Base-by-base conservation (phyloP, 2,113 vertebrate genomes). In the Pholis gunnellus region DNA sequence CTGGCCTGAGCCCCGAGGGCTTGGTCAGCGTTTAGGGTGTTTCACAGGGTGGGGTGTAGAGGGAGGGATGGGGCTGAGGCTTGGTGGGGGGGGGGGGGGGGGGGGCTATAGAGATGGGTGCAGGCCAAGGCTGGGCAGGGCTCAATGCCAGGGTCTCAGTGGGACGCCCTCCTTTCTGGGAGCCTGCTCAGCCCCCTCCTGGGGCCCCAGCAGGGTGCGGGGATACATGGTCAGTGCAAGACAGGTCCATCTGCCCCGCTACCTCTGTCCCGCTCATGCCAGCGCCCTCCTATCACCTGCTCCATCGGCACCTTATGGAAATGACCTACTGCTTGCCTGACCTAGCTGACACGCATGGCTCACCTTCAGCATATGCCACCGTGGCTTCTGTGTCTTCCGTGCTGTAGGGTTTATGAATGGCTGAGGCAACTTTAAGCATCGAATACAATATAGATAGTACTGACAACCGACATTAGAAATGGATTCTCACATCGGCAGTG, bases 181-280 rank as follows among this genome's bases (percentile, higher is more conserved):
- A 94, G 90, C 90, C 82, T 83, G 80, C 88, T 90, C 88, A 78
- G 79, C 71, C 88, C 90, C 92, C 91, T 90, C 91, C 90, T 78
- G 88, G 88, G 88, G 79, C 88, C 91, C 87, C 91, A 91, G 93
- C 91, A 63, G 92, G 94, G 88, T 77, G 89, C 90, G 85, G 89
- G 86, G 92, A 93, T 90, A 84, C 91, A 83, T 91, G 94, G 94
- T 95, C 94, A 95, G 94, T 92, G 94, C 94, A 95, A 95, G 94
- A 95, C 94, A 90, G 89, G 89, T 93, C 94, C 94, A 95, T 95
- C 94, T 95, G 94, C 93, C 94, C 93, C 87, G 82, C 86, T 88
- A 84, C 91, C 93, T 90, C 88, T 84, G 87, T 73, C 87, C 89
- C 20, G 54, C 74, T 89, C 88, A 82, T 85, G 85, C 91, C 93